phyloP scores from a whole-genome alignment of 2,797 vertebrate species.

The Loriculus beryllinus region DNA sequence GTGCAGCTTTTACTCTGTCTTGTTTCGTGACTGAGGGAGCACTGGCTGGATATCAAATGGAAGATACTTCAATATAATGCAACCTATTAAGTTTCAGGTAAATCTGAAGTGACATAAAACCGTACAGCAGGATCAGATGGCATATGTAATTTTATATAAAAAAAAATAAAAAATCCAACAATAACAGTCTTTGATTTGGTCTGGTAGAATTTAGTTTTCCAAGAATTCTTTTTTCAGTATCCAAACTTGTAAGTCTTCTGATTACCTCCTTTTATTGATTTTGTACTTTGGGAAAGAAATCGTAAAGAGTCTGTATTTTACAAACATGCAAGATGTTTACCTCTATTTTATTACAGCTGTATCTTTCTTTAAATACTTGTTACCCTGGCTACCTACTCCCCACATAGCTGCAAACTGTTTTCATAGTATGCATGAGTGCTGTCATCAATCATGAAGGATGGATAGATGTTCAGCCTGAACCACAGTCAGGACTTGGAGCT shows the following conservation, averaged over 20 bases:
- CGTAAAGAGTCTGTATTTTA: too few relatives aligned
- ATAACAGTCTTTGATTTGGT: neutral
- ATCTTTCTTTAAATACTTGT: neutral
- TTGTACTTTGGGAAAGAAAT: neutral
- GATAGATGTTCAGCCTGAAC: neutral
- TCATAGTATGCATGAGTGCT: neutral
- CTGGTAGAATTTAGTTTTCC: neutral
- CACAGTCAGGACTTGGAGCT: neutral
- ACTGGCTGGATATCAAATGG: neutral
- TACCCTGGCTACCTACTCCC: neutral
- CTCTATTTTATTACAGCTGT: neutral
- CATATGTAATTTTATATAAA: neutral
- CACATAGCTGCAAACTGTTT: neutral
- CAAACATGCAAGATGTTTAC: neutral
- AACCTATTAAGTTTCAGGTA: neutral
- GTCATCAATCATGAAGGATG: accelerated
- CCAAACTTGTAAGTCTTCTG: neutral
- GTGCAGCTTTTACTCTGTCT: constrained; percentile 43
- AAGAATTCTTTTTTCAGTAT: neutral
- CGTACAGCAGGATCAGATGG: neutral
- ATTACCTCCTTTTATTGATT: neutral
- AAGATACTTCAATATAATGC: neutral
- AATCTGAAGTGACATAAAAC: neutral
- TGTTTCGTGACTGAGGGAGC: neutral
- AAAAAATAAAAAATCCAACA: accelerated